These are phyloP conservation scores for Ceratina australensis DNA, from an alignment of 1,140 invertebrate genomes.

Conservation along the genomic window DNA sequence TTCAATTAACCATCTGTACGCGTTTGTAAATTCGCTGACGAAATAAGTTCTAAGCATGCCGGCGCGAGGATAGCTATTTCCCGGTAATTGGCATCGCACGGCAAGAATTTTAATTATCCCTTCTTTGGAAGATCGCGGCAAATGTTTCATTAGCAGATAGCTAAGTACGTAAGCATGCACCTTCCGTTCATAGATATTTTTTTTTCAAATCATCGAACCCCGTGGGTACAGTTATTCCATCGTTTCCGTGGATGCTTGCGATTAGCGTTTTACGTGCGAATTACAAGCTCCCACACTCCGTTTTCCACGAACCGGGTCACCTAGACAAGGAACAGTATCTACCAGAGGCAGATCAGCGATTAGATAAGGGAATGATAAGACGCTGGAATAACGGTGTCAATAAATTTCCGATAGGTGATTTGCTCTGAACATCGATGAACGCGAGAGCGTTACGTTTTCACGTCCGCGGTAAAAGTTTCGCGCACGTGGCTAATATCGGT, in stretches of 20 bases:
- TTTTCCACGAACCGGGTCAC: constrained; percentile 41
- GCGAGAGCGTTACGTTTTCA: constrained; percentile 26
- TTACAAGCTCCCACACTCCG: constrained; percentile 1
- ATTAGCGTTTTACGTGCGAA: constrained; percentile 28
- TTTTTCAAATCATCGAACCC: neutral
- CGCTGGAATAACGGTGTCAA: neutral
- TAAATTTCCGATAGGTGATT: no score
- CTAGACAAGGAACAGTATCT: neutral
- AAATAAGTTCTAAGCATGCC: no score
- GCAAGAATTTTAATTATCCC: constrained; percentile 38
- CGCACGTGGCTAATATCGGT: constrained; percentile 28
- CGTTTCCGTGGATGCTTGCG: constrained; percentile 19
- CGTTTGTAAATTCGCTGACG: no score
- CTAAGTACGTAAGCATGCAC: neutral
- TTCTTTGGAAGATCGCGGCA: constrained; percentile 3
- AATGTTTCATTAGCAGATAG: constrained; percentile 19
- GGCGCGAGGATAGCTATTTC: neutral
- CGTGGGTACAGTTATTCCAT: constrained; percentile 34
- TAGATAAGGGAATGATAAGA: no score
- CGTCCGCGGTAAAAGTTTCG: constrained; percentile 16
- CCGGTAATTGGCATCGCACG: constrained; percentile 14
- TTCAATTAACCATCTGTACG: no score
- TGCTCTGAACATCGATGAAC: constrained; percentile 8
- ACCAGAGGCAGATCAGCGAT: no score
- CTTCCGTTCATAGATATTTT: neutral